A percentile compares a stretch with the other conserved stretches of the same genome.
These are phyloP conservation scores for Ailuropoda melanoleuca DNA, from an alignment of 2,113 vertebrate genomes.

Conservation along the genomic window DNA sequence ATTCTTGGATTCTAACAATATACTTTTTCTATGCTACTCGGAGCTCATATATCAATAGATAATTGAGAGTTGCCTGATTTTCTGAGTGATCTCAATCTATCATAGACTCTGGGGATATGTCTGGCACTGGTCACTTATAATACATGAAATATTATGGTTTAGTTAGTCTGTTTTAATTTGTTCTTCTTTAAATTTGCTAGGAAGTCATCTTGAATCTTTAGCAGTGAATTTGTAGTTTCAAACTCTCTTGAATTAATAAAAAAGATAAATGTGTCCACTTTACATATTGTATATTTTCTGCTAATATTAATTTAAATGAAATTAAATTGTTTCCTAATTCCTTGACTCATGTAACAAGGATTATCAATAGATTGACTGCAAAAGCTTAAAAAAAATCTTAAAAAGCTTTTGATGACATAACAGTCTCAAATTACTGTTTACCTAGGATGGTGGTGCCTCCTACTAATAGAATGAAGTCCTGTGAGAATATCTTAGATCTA, in stretches of 20 bases:
- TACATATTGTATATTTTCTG: not conserved
- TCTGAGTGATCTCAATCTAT: not conserved
- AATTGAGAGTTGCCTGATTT: slow-evolving; percentile 27
- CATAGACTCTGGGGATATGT: not conserved
- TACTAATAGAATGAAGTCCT: not conserved
- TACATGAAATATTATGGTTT: not conserved
- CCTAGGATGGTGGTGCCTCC: not conserved
- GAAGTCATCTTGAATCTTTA: slow-evolving; percentile 32
- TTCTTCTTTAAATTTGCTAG: slow-evolving; percentile 26
- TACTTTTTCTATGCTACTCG: not conserved
- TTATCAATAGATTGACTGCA: not conserved
- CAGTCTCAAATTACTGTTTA: not conserved
- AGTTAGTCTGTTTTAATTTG: not conserved
- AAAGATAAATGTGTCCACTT: not conserved
- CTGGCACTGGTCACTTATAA: not conserved
- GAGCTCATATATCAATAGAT: not conserved
- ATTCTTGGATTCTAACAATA: not conserved
- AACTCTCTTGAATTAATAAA: not conserved
- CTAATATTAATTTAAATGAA: slow-evolving; percentile 35
- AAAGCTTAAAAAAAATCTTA: not conserved
- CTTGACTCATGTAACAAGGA: not conserved
- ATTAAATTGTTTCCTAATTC: slow-evolving; percentile 2
- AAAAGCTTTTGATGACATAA: not conserved
- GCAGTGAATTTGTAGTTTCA: not conserved
- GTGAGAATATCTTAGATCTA: not conserved